These are phyloP conservation scores for Sebastes matsubarae DNA, from an alignment of 2,797 vertebrate species.

Conservation along the genomic window DNA sequence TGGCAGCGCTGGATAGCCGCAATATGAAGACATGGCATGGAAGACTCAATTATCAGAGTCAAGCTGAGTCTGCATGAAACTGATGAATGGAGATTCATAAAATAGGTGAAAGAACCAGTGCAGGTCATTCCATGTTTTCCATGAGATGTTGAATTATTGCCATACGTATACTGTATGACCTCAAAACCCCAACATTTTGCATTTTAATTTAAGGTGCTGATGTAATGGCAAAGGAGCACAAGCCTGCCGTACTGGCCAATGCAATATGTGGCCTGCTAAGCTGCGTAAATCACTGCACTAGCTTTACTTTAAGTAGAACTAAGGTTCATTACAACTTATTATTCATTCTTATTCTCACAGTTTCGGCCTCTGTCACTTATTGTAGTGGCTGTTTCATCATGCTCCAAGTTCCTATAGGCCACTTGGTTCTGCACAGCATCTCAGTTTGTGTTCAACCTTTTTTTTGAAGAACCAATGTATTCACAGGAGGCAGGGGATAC, in stretches of 20 bases:
- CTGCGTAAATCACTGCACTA: neutral
- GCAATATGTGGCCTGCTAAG: neutral
- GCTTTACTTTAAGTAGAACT: neutral
- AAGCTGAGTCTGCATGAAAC: slow-evolving; percentile 45
- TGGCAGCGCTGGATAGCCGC: slow-evolving; percentile 56
- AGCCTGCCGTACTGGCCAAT: neutral
- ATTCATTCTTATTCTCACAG: neutral
- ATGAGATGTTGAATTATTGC: slow-evolving; percentile 10
- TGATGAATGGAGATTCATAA: slow-evolving; percentile 42
- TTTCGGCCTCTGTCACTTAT: neutral
- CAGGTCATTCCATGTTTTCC: neutral
- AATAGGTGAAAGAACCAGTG: neutral
- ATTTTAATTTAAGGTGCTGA: neutral
- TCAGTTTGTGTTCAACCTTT: neutral
- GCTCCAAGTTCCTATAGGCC: neutral
- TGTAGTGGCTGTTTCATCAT: neutral
- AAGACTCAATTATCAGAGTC: slow-evolving; percentile 43
- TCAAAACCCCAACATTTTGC: neutral
- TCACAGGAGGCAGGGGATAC: too few relatives aligned
- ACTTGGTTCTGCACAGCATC: neutral
- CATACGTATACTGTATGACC: neutral
- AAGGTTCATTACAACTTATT: neutral
- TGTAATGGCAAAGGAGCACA: neutral
- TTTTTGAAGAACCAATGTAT: too few relatives aligned
- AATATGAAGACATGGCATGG: slow-evolving; percentile 52